Conservation (phyloP, 2,113 vertebrate species). For the Dasyprocta punctata region DNA sequence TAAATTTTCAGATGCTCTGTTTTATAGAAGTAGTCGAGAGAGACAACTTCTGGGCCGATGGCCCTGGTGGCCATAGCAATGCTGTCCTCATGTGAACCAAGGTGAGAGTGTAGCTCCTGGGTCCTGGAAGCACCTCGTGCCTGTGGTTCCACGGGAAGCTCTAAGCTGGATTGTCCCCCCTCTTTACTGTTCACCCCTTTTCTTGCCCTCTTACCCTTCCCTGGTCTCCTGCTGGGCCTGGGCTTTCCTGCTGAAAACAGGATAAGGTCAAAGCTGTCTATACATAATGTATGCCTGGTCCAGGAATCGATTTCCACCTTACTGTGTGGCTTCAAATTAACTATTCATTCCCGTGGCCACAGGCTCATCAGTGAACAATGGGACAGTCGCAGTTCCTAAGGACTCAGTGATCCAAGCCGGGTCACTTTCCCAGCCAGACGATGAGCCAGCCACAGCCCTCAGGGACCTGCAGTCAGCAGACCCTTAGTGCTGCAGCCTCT, state of each 20-base stretch:
- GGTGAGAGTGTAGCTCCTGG: not conserved
- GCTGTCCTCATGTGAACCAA: not conserved
- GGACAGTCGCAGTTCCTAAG: conserved; percentile 43
- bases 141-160: not conserved
- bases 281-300: conserved; percentile 77
- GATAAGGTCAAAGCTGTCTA: not conserved
- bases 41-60: not conserved
- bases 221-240: not conserved
- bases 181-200: not conserved
- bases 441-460: not conserved
- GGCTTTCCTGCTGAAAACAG: not conserved
- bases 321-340: conserved; percentile 72
- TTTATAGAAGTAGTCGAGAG: not conserved
- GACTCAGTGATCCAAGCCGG: not conserved
- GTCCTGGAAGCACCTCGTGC: not conserved
- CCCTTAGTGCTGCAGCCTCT: not conserved
- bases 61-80: not conserved
- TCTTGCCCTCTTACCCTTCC: not conserved
- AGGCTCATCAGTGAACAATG: conserved; percentile 55
- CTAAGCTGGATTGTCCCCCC: not conserved
- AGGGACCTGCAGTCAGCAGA: not conserved
- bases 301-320: conserved; percentile 52
- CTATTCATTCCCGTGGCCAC: conserved; percentile 78
- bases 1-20: not conserved
- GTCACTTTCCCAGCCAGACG: not conserved